Base-by-base conservation (phyloP, 1,140 invertebrate species). In the Dryas iulia region DNA sequence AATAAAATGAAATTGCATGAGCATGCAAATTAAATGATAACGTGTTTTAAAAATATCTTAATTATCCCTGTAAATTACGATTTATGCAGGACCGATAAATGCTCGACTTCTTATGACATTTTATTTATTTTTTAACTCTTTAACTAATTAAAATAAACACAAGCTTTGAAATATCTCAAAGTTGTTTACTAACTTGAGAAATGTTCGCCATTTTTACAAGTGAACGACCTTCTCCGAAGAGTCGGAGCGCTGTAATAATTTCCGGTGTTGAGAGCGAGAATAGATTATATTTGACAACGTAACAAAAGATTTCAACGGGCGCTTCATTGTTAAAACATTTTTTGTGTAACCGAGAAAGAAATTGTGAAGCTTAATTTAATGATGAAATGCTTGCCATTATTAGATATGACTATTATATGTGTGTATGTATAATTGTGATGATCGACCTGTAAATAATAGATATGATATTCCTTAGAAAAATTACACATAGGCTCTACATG, bases 231-330 rank as follows among this genome's bases (percentile, higher is more conserved):
- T 47, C 33, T 39, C 5, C 39, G 14, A 47, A 47, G 39, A 47
- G 39, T 47, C 39, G 39, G 39, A 10, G 39, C 39, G 39, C 39
- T 47, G 14, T 47, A 60, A 60, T 60, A 35, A 28, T 60, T 35
- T 52, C 35, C n/a, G 23, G 23, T 24, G 23, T 53, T 53, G 23
- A 26, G 33, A 53, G 26, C 60, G 47, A 11, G 25, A 8, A 53
- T 53, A 30, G 10, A n/a, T 53, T 69, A 73, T 76, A 71, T 80
- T 79, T 83, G 74, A 73, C 68, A 76, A 66, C 72, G 62, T 70
- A 81, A 80, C 73, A 84, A 83, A 84, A 86, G 84, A 84, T 73
- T 77, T 86, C 84, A 84, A 86, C 84, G 82, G 71, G 79, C 57
- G n/a, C 47, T 53, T 11, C 52, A 56, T 56, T 56, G 39, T 47